Evolutionary conservation across 2,797 vertebrate genomes (phyloP).

Genomic region (Molossus alvarezi): DNA sequence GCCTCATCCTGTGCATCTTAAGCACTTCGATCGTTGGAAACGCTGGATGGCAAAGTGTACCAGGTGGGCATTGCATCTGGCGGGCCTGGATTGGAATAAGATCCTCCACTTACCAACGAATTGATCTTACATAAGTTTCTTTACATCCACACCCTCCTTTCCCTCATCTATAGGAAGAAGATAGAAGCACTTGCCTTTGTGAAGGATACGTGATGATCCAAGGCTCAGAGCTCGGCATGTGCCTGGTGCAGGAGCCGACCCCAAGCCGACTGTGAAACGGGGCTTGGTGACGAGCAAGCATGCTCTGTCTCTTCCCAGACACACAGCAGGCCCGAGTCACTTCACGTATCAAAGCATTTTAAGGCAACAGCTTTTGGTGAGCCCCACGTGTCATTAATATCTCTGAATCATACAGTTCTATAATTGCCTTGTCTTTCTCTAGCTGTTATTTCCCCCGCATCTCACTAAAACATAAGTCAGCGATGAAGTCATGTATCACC

Average conservation of each 20-base stretch:
- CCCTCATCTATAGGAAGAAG: not conserved
- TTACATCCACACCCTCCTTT: not conserved
- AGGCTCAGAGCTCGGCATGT: not conserved
- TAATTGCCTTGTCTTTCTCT: conserved; percentile 48
- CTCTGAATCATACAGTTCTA: conserved; percentile 31
- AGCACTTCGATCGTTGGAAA: not conserved
- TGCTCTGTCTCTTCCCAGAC: fast-evolving
- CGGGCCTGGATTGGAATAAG: not conserved
- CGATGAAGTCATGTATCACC: conserved; percentile 19
- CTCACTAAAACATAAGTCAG: conserved; percentile 47
- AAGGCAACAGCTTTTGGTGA: not conserved
- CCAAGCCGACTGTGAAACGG: not conserved
- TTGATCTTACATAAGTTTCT: not conserved
- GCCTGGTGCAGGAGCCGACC: not conserved
- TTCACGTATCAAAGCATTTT: conserved; percentile 64
- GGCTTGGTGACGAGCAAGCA: not conserved
- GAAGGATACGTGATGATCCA: not conserved
- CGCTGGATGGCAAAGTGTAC: not conserved
- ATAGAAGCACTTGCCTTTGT: not conserved
- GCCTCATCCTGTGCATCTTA: too few relatives aligned
- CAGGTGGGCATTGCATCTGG: not conserved
- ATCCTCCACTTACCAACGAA: not conserved
- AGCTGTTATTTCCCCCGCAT: not conserved
- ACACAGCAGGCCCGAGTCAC: not conserved
- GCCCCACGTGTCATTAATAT: conserved; percentile 67